Evolutionary conservation across 2,113 vertebrate genomes (phyloP).

Genomic region (Hippocampus comes): DNA sequence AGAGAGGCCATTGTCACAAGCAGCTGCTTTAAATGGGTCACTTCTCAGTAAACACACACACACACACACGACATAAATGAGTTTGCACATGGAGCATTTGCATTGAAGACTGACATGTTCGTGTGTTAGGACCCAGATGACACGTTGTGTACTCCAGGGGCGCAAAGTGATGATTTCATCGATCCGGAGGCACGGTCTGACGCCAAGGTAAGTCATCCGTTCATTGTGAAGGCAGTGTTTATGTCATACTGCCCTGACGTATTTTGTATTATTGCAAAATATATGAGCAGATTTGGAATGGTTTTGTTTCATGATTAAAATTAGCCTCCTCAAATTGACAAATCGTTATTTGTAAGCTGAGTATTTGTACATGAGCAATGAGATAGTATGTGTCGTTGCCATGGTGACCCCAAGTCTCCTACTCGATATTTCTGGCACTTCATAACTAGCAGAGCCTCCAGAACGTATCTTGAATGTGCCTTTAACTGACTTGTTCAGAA

Average conservation of each 20-base stretch:
- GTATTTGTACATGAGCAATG: background rate
- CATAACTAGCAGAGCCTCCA: background rate
- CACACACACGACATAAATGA: conserved; percentile 4
- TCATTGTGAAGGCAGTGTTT: background rate
- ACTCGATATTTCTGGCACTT: background rate
- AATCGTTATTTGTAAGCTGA: background rate
- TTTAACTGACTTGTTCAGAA: background rate
- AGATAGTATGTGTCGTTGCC: background rate
- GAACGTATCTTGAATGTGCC: background rate
- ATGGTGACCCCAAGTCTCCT: background rate
- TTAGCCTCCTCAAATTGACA: background rate
- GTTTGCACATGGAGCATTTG: background rate
- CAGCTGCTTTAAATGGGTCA: conserved; percentile 53
- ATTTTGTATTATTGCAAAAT: background rate
- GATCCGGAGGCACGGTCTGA: conserved; percentile 3
- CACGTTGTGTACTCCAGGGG: conserved; percentile 17
- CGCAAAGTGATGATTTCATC: conserved; percentile 8
- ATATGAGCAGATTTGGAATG: background rate
- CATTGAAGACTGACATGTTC: conserved; percentile 13
- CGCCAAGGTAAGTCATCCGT: conserved; percentile 28
- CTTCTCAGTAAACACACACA: conserved; percentile 9
- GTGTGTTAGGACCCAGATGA: conserved; percentile 56
- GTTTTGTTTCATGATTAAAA: background rate
- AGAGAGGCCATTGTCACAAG: conserved; percentile 42
- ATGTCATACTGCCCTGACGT: background rate